phyloP scores from a whole-genome alignment of 2,113 vertebrate genomes.

The Calypte anna region DNA sequence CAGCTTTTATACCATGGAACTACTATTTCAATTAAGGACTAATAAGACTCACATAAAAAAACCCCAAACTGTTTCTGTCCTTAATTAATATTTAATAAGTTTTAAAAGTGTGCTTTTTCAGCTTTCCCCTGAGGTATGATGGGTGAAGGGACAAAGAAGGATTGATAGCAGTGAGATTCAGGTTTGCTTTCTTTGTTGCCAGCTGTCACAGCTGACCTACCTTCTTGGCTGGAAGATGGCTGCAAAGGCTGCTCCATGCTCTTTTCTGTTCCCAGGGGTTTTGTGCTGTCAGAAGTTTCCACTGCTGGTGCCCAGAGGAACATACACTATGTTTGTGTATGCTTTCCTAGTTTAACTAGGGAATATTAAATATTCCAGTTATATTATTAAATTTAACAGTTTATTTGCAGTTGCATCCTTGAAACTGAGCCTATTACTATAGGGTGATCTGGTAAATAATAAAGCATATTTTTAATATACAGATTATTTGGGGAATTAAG shows the following conservation, averaged over 20 bases:
- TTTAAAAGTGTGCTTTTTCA: neutral
- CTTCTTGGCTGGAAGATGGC: neutral
- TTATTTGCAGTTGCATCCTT: neutral
- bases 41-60: neutral
- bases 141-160: neutral
- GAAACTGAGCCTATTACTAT: neutral
- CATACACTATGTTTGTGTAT: neutral
- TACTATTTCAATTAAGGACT: neutral
- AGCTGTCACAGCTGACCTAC: neutral
- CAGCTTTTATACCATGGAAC: neutral
- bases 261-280: neutral
- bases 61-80: neutral
- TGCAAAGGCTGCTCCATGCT: neutral
- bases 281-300: slow-evolving; percentile 29
- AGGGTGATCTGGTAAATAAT: neutral
- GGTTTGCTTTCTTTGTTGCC: neutral
- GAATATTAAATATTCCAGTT: neutral
- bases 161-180: neutral
- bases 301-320: neutral
- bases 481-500: neutral
- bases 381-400: neutral
- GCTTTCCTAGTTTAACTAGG: neutral
- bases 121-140: neutral
- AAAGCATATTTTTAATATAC: neutral
- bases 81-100: neutral